Evolutionary conservation across 2,888 invertebrate species (phyloP).

Genomic region (Parthenolecanium corni): DNA sequence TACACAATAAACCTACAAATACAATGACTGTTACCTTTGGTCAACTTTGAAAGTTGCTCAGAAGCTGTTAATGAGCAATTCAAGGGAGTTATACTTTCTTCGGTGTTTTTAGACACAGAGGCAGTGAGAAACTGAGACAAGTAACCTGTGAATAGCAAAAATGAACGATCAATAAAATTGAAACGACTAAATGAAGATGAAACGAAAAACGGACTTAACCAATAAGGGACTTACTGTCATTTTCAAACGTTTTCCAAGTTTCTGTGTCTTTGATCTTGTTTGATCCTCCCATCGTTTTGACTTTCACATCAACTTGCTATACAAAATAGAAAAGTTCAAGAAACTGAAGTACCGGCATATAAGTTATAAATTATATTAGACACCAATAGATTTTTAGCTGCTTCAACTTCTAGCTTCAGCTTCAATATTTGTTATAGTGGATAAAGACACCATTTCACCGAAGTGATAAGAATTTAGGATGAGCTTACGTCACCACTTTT

Average conservation of each 20-base stretch:
- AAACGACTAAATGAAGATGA: background rate
- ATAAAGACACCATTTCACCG: too few species aligned
- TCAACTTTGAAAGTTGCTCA: slow-evolving; percentile 57
- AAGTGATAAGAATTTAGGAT: too few species aligned
- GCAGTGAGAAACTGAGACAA: slow-evolving; percentile 10
- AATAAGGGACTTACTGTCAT: slow-evolving; percentile 16
- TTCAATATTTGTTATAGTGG: too few species aligned
- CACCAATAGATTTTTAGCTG: too few species aligned
- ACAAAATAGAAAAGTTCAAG: too few species aligned
- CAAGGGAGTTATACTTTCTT: background rate
- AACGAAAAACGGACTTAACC: background rate
- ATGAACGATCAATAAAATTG: background rate
- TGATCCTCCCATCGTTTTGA: background rate
- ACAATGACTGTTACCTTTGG: slow-evolving; percentile 45
- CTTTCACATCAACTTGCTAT: too few species aligned
- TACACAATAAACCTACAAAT: slow-evolving; percentile 48
- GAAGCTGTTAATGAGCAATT: slow-evolving; percentile 42
- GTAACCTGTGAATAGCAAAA: slow-evolving; percentile 6
- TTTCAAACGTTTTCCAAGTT: slow-evolving; percentile 8
- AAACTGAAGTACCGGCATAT: too few species aligned
- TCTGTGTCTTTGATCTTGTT: background rate
- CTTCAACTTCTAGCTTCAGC: too few species aligned
- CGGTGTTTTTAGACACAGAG: background rate
- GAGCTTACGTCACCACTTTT: too few species aligned
- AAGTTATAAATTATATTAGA: too few species aligned